Evolutionary conservation across 2,888 invertebrate species (phyloP).

Genomic region (Morinoia aosen): DNA sequence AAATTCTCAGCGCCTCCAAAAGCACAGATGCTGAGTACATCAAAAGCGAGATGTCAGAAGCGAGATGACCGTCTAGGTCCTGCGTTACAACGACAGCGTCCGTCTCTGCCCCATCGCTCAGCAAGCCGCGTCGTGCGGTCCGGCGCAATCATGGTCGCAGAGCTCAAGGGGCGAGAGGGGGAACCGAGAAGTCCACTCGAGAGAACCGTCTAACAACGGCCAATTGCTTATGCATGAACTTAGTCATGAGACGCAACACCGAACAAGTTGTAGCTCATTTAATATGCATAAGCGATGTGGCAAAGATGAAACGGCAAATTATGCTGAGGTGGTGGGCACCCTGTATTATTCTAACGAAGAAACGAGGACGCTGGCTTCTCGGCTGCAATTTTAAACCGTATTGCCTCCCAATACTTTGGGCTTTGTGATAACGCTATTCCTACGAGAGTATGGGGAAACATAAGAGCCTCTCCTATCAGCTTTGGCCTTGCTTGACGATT

Average conservation of each 20-base stretch:
- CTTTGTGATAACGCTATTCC: slow-evolving; percentile 15
- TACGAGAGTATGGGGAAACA: not conserved
- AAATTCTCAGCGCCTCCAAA: not conserved
- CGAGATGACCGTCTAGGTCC: not conserved
- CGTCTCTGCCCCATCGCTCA: not conserved
- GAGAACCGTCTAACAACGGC: slow-evolving; percentile 25
- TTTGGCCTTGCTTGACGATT: slow-evolving; percentile 34
- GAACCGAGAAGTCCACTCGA: not conserved
- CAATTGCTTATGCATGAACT: slow-evolving; percentile 52
- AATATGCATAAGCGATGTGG: slow-evolving; percentile 52
- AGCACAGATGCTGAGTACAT: not conserved
- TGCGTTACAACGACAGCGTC: not conserved
- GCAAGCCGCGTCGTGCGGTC: not conserved
- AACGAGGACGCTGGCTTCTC: not conserved
- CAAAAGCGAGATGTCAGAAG: not conserved
- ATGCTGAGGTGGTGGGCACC: not conserved
- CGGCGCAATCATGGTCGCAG: not conserved
- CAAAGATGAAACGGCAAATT: slow-evolving; percentile 43
- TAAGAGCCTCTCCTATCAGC: not conserved
- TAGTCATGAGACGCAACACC: slow-evolving; percentile 47
- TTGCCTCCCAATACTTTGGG: not conserved
- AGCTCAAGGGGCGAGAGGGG: not conserved
- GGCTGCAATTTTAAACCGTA: not conserved
- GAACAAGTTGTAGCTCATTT: slow-evolving; percentile 48
- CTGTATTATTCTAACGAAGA: slow-evolving; percentile 29